Conservation (phyloP, 2,113 vertebrate species). For the Eira barbara region DNA sequence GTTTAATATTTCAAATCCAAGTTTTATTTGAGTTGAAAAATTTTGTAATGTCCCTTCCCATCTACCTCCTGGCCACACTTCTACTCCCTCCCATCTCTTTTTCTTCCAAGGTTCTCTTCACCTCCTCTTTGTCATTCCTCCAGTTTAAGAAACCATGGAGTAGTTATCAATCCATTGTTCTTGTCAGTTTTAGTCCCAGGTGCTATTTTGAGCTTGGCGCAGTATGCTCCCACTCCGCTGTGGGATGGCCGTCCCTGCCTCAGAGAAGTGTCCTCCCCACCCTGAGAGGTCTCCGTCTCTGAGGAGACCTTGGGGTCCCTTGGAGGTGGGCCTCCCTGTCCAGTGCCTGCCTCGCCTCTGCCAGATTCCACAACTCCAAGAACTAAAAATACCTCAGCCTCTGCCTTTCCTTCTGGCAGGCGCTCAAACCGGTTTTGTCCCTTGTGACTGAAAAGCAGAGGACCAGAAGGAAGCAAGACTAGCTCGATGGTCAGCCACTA, state of each 20-base stretch:
- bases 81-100: background rate
- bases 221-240: rapidly evolving
- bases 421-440: background rate
- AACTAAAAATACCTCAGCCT: slow-evolving; percentile 17
- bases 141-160: background rate
- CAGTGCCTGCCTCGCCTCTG: background rate
- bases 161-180: background rate
- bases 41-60: background rate
- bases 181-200: background rate
- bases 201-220: background rate
- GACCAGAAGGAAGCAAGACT: background rate
- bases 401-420: background rate
- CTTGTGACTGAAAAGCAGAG: background rate
- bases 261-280: background rate
- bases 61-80: background rate
- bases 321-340: background rate
- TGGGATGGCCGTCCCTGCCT: background rate
- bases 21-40: background rate
- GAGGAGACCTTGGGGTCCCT: background rate
- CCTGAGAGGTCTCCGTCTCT: rapidly evolving
- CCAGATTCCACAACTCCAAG: background rate
- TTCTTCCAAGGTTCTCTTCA: background rate
- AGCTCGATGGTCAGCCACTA: background rate
- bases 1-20: slow-evolving; percentile 31
- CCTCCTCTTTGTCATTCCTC: background rate